These are phyloP conservation scores for Argynnis bischoffii DNA, from an alignment of 2,888 invertebrate species.

Conservation along the genomic window DNA sequence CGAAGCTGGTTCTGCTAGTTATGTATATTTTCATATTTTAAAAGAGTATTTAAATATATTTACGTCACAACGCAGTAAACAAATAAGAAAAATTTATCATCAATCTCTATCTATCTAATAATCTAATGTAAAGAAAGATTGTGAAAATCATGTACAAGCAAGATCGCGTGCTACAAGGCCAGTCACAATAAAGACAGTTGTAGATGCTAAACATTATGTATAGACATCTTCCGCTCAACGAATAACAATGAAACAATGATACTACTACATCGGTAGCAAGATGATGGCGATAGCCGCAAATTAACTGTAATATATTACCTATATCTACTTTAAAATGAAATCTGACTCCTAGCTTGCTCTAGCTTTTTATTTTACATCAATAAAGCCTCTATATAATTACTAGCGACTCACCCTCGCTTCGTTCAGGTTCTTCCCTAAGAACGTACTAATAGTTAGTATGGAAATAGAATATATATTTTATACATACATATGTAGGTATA, in stretches of 20 bases:
- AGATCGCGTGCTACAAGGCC: constrained; percentile 34
- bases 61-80: too few relatives aligned
- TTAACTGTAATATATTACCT: neutral
- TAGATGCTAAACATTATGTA: constrained; percentile 27
- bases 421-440: too few relatives aligned
- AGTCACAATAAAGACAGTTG: constrained; percentile 28
- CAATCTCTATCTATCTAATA: neutral
- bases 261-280: constrained; percentile 27
- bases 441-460: too few relatives aligned
- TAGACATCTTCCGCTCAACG: constrained; percentile 30
- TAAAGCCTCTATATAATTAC: too few relatives aligned
- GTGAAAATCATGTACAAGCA: constrained; percentile 11
- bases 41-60: too few relatives aligned
- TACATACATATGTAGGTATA: too few relatives aligned
- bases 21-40: too few relatives aligned
- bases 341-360: neutral
- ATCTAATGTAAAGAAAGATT: constrained; percentile 6
- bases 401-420: too few relatives aligned
- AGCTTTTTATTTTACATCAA: too few relatives aligned
- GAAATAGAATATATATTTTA: too few relatives aligned
- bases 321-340: constrained; percentile 7
- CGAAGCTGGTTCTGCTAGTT: too few relatives aligned
- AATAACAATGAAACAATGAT: constrained; percentile 35
- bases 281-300: constrained; percentile 23
- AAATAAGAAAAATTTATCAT: neutral